Conservation (phyloP, 2,888 invertebrate species). For the Drosophila falleni region DNA sequence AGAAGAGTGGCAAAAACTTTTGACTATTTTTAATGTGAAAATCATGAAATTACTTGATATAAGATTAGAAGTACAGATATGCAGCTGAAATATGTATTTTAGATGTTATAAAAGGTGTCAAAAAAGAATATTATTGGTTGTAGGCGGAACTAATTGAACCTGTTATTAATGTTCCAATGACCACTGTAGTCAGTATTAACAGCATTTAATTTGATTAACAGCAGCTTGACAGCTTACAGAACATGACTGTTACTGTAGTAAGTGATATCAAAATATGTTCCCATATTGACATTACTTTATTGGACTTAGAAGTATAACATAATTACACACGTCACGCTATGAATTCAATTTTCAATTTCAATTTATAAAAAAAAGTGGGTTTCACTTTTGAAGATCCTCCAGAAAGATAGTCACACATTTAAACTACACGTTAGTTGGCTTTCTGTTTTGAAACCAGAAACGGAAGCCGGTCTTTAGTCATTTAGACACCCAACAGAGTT, state of each 20-base stretch:
- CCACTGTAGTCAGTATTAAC: background rate
- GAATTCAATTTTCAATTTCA: slow-evolving; percentile 16
- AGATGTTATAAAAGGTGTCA: background rate
- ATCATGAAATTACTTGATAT: slow-evolving; percentile 53
- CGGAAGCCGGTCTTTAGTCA: slow-evolving; percentile 58
- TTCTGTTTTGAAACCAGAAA: slow-evolving; percentile 68
- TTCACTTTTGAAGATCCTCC: slow-evolving; percentile 62
- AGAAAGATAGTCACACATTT: slow-evolving; percentile 14
- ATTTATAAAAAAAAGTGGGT: slow-evolving; percentile 45
- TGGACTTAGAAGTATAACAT: slow-evolving; percentile 1
- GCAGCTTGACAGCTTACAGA: background rate
- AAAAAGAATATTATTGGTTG: background rate
- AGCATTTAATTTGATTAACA: background rate
- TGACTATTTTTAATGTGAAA: slow-evolving; percentile 53
- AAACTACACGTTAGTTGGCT: slow-evolving; percentile 32
- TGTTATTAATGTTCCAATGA: background rate
- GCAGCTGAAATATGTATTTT: background rate
- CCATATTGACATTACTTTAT: slow-evolving; percentile 2
- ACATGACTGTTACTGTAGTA: too few relatives aligned
- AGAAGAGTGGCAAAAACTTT: slow-evolving; percentile 46
- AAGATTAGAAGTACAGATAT: slow-evolving; percentile 35
- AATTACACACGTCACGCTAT: slow-evolving; percentile 20
- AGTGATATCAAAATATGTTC: background rate
- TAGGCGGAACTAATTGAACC: background rate
- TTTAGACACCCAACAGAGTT: slow-evolving; percentile 12